Evolutionary conservation across 2,113 vertebrate species (phyloP), one percentile per base, ranked within the genome.

Genomic region (Aspiorhynchus laticeps): DNA sequence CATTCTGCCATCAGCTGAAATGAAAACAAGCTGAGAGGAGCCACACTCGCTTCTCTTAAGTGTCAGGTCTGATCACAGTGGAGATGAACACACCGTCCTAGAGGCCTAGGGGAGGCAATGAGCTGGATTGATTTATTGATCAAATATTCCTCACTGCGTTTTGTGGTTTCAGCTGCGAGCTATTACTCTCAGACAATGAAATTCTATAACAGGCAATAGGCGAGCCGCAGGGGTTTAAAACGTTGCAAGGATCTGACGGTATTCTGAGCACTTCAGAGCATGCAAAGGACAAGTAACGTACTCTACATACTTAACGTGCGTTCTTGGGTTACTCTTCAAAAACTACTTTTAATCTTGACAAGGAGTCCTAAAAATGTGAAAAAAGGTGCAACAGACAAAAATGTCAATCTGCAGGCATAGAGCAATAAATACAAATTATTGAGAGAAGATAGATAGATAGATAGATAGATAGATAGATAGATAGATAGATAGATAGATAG

Each of bases 21-120:
- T 78, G 48, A 75, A 87, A 79, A 87, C 80, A 86, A 86, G 86
- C 59, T 75, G 12, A 48, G 71, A 26, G 73, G 78, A 84, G 31
- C 8, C 43, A 75, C 84, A 67, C 26, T 78, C 43, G 33, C 43
- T 56, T 73, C 65, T 21, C 77, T 65, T 46, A 59, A 43, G 46
- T 69, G 61, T 26, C 67, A 84, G 83, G 71, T 63, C 76, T 75
- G 82, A 41, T 63, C 73, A 48, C 85, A 38, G 33, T 53, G 79
- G 38, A 73, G 83, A 43, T 71, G 81, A 83, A 83, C 81, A 31
- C 61, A 71, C 81, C 33, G 65, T 24, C 81, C 43, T 69, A 24
- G 63, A 83, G 43, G 43, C 81, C 43, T 71, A 48, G 63, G 43
- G 81, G 43, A 83, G 81, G 41, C 81, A 83, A 83, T 82, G 38